Base-by-base conservation (phyloP, 2,888 invertebrate genomes). In the Agrilus cyanescens region DNA sequence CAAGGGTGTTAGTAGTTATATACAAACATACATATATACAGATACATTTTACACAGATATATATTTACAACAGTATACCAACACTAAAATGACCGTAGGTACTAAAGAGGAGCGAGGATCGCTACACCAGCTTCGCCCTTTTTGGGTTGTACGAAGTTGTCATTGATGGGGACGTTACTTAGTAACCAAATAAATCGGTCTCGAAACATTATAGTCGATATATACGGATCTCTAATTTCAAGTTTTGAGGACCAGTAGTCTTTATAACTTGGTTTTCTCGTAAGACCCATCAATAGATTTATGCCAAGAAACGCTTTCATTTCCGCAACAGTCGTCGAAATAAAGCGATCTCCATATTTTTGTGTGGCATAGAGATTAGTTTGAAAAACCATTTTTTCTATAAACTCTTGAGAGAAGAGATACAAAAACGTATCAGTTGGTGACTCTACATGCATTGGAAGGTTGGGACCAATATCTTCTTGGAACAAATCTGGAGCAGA, bases 271-370 rank as follows among this genome's bases (percentile, higher is more conserved):
- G 53, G 52, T 33, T 43, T 40, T 29, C 38, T 38, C 40, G 51
- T 54, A 6, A 53, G 44, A 15, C 53, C 52, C 53, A 54, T 56
- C n/a, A 55, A 32, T 33, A 55, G 37, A 46, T 52, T 51, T 37
- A 53, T 46, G 18, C 37, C 50, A 31, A 51, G 37, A 41, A 52
- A 53, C 12, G 13, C 13, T 32, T 42, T 44, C 25, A 53, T 49
- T 50, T 54, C 48, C 32, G 46, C 42, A 12, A 32, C 29, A 32
- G 14, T 44, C 7, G 48, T 47, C 40, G 48, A 18, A 18, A 18
- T 5, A 18, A 18, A 18, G 18, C 18, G 18, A 18, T 18, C 18
- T 18, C 18, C 18, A 18, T 18, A 18, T 18, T 32, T 33, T 33
- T 40, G 40, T 5, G 40, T 40, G 20, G 37, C 38, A 8, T 38